Evolutionary conservation across 2,113 vertebrate species (phyloP), one percentile per base, ranked within the genome.

Genomic region (Macaca nemestrina): DNA sequence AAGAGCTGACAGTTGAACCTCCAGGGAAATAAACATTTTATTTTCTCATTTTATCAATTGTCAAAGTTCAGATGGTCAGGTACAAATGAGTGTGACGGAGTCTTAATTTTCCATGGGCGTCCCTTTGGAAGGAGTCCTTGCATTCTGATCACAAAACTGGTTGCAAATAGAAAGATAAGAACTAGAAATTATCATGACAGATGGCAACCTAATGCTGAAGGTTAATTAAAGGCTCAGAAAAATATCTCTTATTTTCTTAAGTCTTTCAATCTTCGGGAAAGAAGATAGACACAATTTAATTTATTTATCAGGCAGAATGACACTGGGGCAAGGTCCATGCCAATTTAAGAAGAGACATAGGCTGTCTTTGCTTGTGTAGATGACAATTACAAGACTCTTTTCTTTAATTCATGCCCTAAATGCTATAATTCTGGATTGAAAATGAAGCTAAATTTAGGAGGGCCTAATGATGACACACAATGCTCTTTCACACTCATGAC

Each of bases 351-450:
- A 61, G 7, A 92, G 85, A 93, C 75, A 40, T n/a, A 76, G 27
- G 1, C 81, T 59, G 18, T 48, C 76, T 91, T 85, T 97, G 96
- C 72, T 86, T 85, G 38, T 80, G 40, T 43, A 64, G 57, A 57
- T 3, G 32, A 96, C 43, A 93, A 59, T 93, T 88, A 83, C 2
- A 61, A 72, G 40, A 13, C 94, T 97, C 83, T 73, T 25, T 11
- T 11, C 88, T 79, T 88, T 52, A 91, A 22, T 70, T 30, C 80
- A 76, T 81, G 88, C 12, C 59, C 97, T 94, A 40, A 52, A 22
- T n/a, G 52, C 92, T 85, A 9, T 97, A 61, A 95, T 95, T 98
- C 93, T 94, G 38, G 68, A 35, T 38, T 93, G 72, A 96, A 95
- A 83, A 43, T 4, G n/a, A 81, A 97, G 90, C 73, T 59, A 57